These are phyloP conservation scores for Holacanthella duospinosa DNA, from an alignment of 2,888 invertebrate species.

Conservation along the genomic window DNA sequence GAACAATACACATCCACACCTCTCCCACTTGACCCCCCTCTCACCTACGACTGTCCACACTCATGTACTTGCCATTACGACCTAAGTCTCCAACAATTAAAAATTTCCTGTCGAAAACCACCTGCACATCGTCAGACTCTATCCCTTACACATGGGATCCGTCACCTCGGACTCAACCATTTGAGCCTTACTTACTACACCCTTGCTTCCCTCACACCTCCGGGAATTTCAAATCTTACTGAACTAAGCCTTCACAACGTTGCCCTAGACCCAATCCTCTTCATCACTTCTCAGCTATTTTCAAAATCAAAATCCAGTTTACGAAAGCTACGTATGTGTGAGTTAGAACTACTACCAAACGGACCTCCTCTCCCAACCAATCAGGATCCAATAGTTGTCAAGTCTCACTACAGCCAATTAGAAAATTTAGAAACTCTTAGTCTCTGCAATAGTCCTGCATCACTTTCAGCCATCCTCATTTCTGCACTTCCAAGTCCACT, in stretches of 20 bases:
- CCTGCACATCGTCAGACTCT: neutral
- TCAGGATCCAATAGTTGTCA: neutral
- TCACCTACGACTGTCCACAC: conserved; percentile 5
- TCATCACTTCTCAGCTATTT: conserved; percentile 25
- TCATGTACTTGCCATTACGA: conserved; percentile 5
- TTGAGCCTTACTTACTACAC: neutral
- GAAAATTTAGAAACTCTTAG: conserved; percentile 29
- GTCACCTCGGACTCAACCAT: neutral
- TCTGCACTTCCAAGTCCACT: conserved; percentile 23
- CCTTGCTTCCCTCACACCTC: neutral
- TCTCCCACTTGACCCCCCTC: too few relatives aligned
- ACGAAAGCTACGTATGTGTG: conserved; percentile 18
- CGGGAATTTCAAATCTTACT: neutral
- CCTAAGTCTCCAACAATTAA: neutral
- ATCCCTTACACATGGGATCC: neutral
- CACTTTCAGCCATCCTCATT: conserved; percentile 26
- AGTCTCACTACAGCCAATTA: neutral
- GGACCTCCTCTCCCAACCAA: neutral
- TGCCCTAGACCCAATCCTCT: conserved; percentile 21
- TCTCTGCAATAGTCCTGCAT: conserved; percentile 29
- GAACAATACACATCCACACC: too few relatives aligned
- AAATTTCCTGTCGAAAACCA: neutral
- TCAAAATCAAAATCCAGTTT: conserved; percentile 18
- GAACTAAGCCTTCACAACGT: conserved; percentile 17
- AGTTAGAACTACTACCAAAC: neutral